Evolutionary conservation across 1,140 invertebrate species (phyloP), one percentile per base, ranked within the genome.

Genomic region (Latrodectus geometricus): DNA sequence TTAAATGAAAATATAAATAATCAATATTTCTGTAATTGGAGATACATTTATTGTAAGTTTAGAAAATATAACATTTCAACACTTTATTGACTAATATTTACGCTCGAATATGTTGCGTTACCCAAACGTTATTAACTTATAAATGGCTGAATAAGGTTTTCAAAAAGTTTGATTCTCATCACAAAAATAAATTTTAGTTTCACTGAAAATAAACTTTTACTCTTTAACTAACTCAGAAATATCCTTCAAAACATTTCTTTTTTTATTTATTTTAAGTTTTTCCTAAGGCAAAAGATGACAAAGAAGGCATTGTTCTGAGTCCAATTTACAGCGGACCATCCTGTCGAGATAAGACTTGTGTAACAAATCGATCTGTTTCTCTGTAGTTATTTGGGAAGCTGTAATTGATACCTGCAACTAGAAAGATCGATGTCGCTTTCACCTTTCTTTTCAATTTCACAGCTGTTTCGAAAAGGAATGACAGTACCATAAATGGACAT

Each of bases 351-450:
- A 83, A 85, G 65, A 70, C 20, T 70, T 20, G 49, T 54, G 73
- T 85, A 85, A 85, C 73, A 74, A 65, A 86, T 86, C 84, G 84
- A 86, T 86, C 77, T 73, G 84, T 79, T 80, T 75, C 69, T 65
- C 11, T 79, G 69, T 86, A 86, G 84, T 86, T 86, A 86, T 86
- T 86, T 86, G 69, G 52, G 77, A 86, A 78, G 74, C 56, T 77
- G 84, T 86, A 86, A 86, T 86, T 86, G 84, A 86, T 86, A 86
- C 84, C 76, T 80, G 72, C 70, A 80, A 65, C 76, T 73, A 77
- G 49, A 52, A 69, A 48, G 69, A 86, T 86, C 84, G 84, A 86
- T 86, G 23, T 75, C 20, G 17, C 61, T 85, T 77, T 77, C 65
- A 76, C 61, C 52, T 77, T 75, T 76, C 56, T 65, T 74, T 76